Evolutionary conservation across 2,113 vertebrate species (phyloP).

Genomic region (Erythrocercus mccallii): DNA sequence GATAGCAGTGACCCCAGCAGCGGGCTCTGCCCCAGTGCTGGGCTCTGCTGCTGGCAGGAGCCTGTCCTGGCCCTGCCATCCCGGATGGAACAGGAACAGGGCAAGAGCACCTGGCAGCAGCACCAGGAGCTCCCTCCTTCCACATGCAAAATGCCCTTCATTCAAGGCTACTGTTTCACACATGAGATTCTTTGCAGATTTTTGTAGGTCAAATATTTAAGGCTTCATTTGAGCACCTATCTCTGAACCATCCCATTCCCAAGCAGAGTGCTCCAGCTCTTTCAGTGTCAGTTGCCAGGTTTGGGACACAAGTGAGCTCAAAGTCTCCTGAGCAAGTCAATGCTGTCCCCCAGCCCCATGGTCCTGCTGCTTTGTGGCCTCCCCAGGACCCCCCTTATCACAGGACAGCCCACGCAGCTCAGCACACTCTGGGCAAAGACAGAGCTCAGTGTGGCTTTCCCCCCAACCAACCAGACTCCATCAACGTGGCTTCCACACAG

Average conservation of each 20-base stretch:
- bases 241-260: neutral
- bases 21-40: neutral
- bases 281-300: neutral
- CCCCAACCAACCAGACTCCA: neutral
- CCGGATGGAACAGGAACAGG: neutral
- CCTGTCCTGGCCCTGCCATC: neutral
- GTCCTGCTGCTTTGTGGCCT: neutral
- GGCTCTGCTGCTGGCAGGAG: neutral
- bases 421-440: too few species aligned
- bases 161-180: neutral
- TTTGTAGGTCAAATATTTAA: neutral
- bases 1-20: neutral
- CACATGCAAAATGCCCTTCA: neutral
- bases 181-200: neutral
- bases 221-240: neutral
- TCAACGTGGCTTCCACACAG: neutral
- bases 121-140: neutral
- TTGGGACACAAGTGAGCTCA: neutral
- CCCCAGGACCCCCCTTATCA: too few species aligned
- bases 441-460: neutral
- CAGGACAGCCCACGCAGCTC: neutral
- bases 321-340: neutral
- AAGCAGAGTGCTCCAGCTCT: neutral
- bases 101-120: neutral
- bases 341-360: rapidly evolving